Evolutionary conservation across 2,888 invertebrate species (phyloP), one percentile per base, ranked within the genome.

Genomic region (Ennomos quercinarius): DNA sequence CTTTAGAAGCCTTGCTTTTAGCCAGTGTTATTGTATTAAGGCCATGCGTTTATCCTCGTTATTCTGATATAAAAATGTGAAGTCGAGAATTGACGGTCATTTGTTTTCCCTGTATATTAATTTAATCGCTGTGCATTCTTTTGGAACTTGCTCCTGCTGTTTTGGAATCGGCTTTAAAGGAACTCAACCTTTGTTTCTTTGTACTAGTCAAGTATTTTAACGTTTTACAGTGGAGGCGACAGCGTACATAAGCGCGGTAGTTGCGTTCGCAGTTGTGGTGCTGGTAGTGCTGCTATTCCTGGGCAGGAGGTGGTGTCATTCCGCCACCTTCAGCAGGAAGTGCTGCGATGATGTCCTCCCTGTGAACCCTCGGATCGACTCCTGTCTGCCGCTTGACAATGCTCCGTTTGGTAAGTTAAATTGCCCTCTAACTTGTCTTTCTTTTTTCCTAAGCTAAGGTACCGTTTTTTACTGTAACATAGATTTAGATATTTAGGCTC

Each of bases 281-380:
- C 93, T 98, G 75, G 95, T 98, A 68, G 94, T 98, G 77, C 95
- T 98, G 76, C 94, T 98, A 70, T 98, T 98, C 91, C 94, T 98
- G 70, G 97, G 97, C 81, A 96, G 97, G 78, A 95, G 96, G 86
- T 92, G 93, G 93, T 83, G 91, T 84, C 77, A 87, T 81, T 68
- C 86, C 13, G 74, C 91, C 63, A 78, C 92, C 72, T 81, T 89
- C 74, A 76, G 72, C 54, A 82, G 87, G 69, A 90, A 87, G 74
- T 83, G 84, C 74, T 85, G 86, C 70, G 88, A 87, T 89, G 94
- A 77, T 74, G 89, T 86, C 63, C 84, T 88, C 59, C 72, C 84
- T n/a, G 89, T 87, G 81, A 94, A 83, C 87, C 80, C 89, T 46
- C 80, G 78, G 34, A 86, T 77, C 77, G 84, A 77, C 71, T 90